Percentiles rank a stretch among this genome's conserved stretches.
These are phyloP conservation scores for Suillia variegata DNA, from an alignment of 2,888 invertebrate species.

Conservation along the genomic window DNA sequence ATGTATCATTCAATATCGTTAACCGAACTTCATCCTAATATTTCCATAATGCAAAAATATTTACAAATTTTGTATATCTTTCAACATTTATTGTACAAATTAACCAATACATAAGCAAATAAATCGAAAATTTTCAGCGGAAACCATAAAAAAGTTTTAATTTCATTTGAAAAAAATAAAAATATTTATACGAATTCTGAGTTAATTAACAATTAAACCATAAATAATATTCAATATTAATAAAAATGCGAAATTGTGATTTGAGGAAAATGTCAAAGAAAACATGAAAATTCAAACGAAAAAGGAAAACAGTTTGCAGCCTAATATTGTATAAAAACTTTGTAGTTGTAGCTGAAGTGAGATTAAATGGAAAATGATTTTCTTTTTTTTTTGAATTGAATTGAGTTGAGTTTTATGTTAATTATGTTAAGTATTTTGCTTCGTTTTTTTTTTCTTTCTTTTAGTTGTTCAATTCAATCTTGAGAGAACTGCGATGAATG, in stretches of 20 bases:
- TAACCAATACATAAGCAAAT: neutral
- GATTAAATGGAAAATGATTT: constrained; percentile 1
- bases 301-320: constrained; percentile 17
- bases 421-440: neutral
- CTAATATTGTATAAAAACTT: constrained; percentile 11
- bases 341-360: neutral
- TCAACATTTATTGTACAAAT: neutral
- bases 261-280: constrained; percentile 8
- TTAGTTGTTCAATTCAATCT: too few relatives aligned
- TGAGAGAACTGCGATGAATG: constrained; percentile 5
- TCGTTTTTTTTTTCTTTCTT: too few relatives aligned
- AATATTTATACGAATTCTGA: too few relatives aligned
- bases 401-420: constrained; percentile 20
- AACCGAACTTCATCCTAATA: too few relatives aligned
- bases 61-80: too few relatives aligned
- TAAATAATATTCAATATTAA: constrained; percentile 2
- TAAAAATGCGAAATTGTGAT: neutral
- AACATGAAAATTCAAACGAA: neutral
- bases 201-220: too few relatives aligned
- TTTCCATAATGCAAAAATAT: too few relatives aligned
- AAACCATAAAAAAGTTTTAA: too few relatives aligned
- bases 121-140: neutral
- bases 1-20: too few relatives aligned
- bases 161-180: too few relatives aligned
- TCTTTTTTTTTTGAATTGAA: constrained; percentile 5